Percentiles rank a stretch among this genome's conserved stretches.
These are phyloP conservation scores for Drosophila athabasca DNA, from an alignment of 1,140 invertebrate species.

Conservation along the genomic window DNA sequence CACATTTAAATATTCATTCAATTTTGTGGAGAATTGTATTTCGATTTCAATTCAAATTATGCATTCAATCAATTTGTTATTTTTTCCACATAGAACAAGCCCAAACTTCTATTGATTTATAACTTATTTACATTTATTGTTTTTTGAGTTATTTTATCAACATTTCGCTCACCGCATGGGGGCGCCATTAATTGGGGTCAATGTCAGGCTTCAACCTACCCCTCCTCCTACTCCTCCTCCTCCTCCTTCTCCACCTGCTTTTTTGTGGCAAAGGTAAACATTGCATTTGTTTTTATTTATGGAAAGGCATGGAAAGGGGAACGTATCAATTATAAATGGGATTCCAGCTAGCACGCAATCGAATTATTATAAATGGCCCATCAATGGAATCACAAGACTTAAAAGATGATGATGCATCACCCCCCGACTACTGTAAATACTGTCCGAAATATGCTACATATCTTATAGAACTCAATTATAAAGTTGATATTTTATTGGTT, in stretches of 20 bases:
- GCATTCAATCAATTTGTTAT: slow-evolving; percentile 46
- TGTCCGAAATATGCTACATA: background rate
- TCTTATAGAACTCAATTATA: background rate
- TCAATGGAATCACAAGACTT: slow-evolving; percentile 76
- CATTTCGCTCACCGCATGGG: slow-evolving; percentile 33
- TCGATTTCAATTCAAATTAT: slow-evolving; percentile 49
- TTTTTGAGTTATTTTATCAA: slow-evolving; percentile 44
- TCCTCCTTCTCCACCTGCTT: slow-evolving; percentile 6
- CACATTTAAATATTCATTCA: slow-evolving; percentile 59
- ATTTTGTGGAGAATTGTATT: slow-evolving; percentile 41
- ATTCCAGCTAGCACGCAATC: slow-evolving; percentile 60
- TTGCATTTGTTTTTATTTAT: slow-evolving; percentile 41
- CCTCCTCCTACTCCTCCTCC: slow-evolving; percentile 12
- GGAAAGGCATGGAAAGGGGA: slow-evolving; percentile 3
- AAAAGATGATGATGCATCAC: slow-evolving; percentile 61
- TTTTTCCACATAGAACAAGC: slow-evolving; percentile 30
- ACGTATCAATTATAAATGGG: slow-evolving; percentile 54
- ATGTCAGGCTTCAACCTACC: slow-evolving; percentile 44
- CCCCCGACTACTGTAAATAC: background rate
- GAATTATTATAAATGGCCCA: slow-evolving; percentile 78
- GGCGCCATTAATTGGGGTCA: slow-evolving; percentile 59
- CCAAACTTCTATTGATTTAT: slow-evolving; percentile 46
- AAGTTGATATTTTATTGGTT: background rate
- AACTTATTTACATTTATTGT: slow-evolving; percentile 50
- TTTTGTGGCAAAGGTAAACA: slow-evolving; percentile 34